Conservation (phyloP, 2,797 vertebrate species). For the Adelosebastes latens region DNA sequence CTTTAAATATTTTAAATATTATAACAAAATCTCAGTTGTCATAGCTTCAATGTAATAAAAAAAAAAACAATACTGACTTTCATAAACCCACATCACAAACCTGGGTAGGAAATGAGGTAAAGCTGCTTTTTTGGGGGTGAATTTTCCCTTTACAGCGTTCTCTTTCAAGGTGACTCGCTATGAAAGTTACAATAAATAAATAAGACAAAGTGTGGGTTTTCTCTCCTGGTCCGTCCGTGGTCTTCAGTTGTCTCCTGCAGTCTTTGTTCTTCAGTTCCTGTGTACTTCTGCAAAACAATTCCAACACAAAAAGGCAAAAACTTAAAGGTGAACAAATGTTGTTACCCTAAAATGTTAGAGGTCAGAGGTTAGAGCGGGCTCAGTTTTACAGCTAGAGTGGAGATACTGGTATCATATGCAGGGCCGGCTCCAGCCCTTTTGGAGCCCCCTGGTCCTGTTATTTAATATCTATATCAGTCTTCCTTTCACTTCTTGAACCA, state of each 20-base stretch:
- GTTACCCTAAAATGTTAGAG: too few species aligned
- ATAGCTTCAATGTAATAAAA: background rate
- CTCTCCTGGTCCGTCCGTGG: background rate
- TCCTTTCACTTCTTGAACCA: too few species aligned
- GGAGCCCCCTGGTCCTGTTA: too few species aligned
- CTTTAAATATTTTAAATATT: slow-evolving; percentile 4
- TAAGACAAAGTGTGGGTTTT: slow-evolving; percentile 15
- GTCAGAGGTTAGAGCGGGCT: fast-evolving
- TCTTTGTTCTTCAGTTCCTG: slow-evolving; percentile 18
- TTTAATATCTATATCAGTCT: too few species aligned
- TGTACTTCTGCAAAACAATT: slow-evolving; percentile 62
- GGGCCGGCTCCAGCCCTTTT: too few species aligned
- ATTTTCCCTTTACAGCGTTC: slow-evolving; percentile 23
- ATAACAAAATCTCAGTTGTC: background rate
- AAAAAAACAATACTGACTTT: background rate
- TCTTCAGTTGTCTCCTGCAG: slow-evolving; percentile 2
- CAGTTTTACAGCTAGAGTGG: too few species aligned
- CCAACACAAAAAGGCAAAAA: background rate
- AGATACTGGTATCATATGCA: too few species aligned
- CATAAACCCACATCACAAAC: background rate
- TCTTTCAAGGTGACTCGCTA: slow-evolving; percentile 14
- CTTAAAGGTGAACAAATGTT: too few species aligned
- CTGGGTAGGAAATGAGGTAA: slow-evolving; percentile 53
- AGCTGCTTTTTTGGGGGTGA: slow-evolving; percentile 19
- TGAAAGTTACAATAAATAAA: slow-evolving; percentile 24